A percentile compares a stretch with the other conserved stretches of the same genome.
phyloP scores from a whole-genome alignment of 1,140 invertebrate species.

The Drosophila leontia region DNA sequence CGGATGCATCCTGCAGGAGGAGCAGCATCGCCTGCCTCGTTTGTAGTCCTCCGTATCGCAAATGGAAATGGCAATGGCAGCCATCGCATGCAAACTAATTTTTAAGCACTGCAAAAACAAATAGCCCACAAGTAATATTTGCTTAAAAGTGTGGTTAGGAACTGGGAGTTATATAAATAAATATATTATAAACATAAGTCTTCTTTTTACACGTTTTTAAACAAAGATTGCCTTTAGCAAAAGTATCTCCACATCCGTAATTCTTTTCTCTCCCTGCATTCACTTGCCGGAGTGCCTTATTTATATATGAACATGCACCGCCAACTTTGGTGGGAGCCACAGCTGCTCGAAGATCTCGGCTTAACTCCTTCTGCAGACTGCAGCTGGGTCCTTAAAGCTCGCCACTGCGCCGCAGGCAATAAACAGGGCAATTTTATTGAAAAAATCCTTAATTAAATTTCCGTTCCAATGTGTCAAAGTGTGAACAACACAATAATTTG shows the following conservation, averaged over 20 bases:
- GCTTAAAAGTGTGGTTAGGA: not conserved
- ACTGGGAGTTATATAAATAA: not conserved
- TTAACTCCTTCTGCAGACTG: slow-evolving; percentile 1
- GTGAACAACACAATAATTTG: slow-evolving; percentile 83
- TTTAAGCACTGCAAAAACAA: slow-evolving; percentile 31
- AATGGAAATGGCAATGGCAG: slow-evolving; percentile 54
- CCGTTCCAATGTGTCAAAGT: slow-evolving; percentile 83
- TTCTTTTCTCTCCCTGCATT: not conserved
- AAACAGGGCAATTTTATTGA: slow-evolving; percentile 72
- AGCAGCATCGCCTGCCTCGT: not conserved
- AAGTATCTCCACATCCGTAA: not conserved
- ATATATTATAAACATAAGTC: not conserved
- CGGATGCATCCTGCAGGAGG: slow-evolving; percentile 1
- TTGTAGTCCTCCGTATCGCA: slow-evolving; percentile 44
- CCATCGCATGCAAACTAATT: slow-evolving; percentile 73
- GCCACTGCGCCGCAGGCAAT: slow-evolving; percentile 26
- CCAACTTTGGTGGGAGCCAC: slow-evolving; percentile 10
- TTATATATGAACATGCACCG: slow-evolving; percentile 26
- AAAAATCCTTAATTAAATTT: slow-evolving; percentile 82
- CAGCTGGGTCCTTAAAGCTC: slow-evolving; percentile 61
- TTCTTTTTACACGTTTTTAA: not conserved
- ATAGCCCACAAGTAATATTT: not conserved
- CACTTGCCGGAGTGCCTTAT: slow-evolving; percentile 36
- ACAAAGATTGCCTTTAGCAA: not conserved
- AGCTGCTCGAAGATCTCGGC: slow-evolving; percentile 24